Conservation (phyloP, 2,113 vertebrate species). For the Anser cygnoides region DNA sequence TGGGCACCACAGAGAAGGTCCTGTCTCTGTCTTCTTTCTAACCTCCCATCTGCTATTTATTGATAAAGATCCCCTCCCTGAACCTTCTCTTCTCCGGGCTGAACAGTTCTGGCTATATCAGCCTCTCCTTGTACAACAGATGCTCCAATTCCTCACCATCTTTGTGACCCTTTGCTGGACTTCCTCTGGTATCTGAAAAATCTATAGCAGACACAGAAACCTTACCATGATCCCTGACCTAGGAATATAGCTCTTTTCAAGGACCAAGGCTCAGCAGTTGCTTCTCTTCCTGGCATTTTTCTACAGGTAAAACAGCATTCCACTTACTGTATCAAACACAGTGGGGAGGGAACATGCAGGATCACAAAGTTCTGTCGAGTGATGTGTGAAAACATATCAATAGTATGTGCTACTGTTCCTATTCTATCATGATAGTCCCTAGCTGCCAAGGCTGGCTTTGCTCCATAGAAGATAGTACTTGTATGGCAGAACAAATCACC, state of each 20-base stretch:
- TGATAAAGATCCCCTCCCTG: not conserved
- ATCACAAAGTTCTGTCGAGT: not conserved
- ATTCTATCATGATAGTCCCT: not conserved
- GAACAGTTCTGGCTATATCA: not conserved
- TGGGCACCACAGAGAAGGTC: not conserved
- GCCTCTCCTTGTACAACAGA: not conserved
- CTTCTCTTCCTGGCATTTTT: not conserved
- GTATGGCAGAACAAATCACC: not conserved
- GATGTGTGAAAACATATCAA: not conserved
- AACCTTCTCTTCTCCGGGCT: not conserved
- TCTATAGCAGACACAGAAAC: not conserved
- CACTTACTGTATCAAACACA: not conserved
- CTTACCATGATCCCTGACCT: not conserved
- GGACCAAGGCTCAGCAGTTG: not conserved
- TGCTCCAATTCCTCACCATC: not conserved
- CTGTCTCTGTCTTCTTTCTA: not conserved
- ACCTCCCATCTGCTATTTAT: not conserved
- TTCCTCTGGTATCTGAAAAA: not conserved
- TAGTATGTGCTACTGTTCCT: not conserved
- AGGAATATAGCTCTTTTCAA: not conserved
- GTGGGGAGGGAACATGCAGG: not conserved
- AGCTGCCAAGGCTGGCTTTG: not conserved
- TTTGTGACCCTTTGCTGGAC: not conserved
- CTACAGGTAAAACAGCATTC: not conserved
- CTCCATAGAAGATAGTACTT: not conserved